Evolutionary conservation across 1,140 invertebrate genomes (phyloP), one percentile per base, ranked within the genome.

Genomic region (Phenacoccus solenopsis): DNA sequence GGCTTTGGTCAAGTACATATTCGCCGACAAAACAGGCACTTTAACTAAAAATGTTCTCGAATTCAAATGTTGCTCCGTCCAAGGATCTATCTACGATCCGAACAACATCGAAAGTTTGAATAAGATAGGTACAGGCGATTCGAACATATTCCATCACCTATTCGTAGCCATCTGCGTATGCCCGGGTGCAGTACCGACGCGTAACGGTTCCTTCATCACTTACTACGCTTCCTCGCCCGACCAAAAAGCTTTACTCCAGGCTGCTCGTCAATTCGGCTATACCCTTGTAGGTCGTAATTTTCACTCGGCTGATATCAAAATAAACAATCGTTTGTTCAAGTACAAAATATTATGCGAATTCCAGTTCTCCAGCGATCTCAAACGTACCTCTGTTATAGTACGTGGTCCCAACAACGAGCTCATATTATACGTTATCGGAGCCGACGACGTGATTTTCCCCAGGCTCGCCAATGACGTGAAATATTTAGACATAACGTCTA

Each of bases 21-120:
- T 98, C 81, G 97, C 92, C 10, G 96, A 98, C 78, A 98, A 98
- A 79, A 98, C 96, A 1, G 96, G 96, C 5, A 98, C 96, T 1
- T 80, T 98, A 20, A 98, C 96, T 10, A 95, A 98, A 79, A 98
- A 98, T 78, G 90, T 74, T 79, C 98, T 98, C 95, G 84, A 96
- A 71, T 98, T 98, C 78, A 83, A 91, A 61, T 83, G 90, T 61
- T 98, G 95, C 78, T 87, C 90, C 0, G 89, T 98, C 13, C 88
- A 86, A 25, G 94, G 93, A 0, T 84, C 22, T 7, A 57, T 69
- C 16, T 30, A 69, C 21, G 28, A 69, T 20, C 9, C n/a, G 59
- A 64, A 7, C 4, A 64, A 64, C 13, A 24, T 64, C 59, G 59
- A 25, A 20, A 9, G 1, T 16, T 64, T 49, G 16, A 2, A 49